Evolutionary conservation across 23 tunicate species (phyloP).

Genomic region (Pegea sp.): DNA sequence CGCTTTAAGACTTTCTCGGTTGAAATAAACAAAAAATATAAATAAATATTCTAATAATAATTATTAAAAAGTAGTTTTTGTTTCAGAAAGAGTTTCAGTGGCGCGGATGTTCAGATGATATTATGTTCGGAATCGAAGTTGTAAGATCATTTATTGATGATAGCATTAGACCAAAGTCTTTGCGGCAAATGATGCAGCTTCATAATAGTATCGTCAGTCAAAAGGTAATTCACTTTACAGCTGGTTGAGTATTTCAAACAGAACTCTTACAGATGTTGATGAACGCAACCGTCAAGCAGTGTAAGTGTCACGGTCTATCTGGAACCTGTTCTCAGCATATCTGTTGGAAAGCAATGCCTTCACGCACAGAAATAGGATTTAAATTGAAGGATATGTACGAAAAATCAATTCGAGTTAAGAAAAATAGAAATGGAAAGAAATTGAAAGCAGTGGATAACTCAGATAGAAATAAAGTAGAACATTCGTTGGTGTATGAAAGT

Average conservation of each 20-base stretch:
- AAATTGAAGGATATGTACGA: conserved; percentile 21
- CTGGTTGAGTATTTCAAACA: neutral
- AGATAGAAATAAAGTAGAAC: conserved; percentile 7
- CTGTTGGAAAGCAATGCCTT: conserved; percentile 87
- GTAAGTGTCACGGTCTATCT: conserved; percentile 90
- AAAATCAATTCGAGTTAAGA: conserved; percentile 26
- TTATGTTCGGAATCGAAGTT: conserved; percentile 34
- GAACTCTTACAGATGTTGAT: conserved; percentile 34
- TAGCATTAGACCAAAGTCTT: neutral
- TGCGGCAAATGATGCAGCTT: conserved; percentile 8
- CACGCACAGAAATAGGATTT: conserved; percentile 28
- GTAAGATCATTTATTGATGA: conserved; percentile 45
- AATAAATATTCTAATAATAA: too few relatives aligned
- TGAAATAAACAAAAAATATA: too few relatives aligned
- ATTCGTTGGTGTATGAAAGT: neutral
- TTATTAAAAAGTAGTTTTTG: too few relatives aligned
- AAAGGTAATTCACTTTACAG: conserved; percentile 9
- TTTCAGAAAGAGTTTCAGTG: conserved; percentile 19
- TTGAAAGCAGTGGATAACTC: conserved; percentile 4
- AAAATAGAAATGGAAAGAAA: conserved; percentile 4
- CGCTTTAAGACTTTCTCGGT: too few relatives aligned
- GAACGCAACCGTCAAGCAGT: conserved; percentile 8
- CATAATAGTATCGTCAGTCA: conserved; percentile 66
- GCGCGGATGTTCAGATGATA: conserved; percentile 84
- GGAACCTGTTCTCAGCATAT: conserved; percentile 68